These are phyloP conservation scores for Horisme vitalbata DNA, from an alignment of 2,888 invertebrate genomes.

Conservation along the genomic window DNA sequence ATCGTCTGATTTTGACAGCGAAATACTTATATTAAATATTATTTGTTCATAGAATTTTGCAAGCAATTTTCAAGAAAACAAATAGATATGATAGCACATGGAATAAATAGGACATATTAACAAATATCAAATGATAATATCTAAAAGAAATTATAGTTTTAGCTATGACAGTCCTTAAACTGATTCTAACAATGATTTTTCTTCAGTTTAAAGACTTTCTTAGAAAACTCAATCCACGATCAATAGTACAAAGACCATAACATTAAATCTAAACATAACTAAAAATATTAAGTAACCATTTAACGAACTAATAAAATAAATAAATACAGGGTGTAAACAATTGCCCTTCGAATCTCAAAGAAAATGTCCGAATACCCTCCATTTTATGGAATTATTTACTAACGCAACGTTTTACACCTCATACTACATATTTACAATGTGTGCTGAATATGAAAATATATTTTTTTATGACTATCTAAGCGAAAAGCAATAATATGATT, in stretches of 20 bases:
- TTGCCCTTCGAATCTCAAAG: constrained; percentile 43
- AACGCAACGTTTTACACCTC: constrained; percentile 68
- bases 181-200: too few species aligned
- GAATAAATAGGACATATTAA: too few species aligned
- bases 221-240: too few species aligned
- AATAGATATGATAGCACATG: background rate
- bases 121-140: too few species aligned
- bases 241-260: constrained; percentile 21
- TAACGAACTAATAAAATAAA: constrained; percentile 49
- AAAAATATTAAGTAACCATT: constrained; percentile 54
- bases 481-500: constrained; percentile 43
- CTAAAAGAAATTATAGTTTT: too few species aligned
- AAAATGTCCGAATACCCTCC: constrained; percentile 38
- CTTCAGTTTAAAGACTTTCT: too few species aligned
- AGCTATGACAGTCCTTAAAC: too few species aligned
- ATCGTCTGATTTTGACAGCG: background rate
- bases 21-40: too few species aligned
- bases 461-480: constrained; percentile 49
- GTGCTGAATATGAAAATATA: constrained; percentile 66
- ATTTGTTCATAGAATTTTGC: too few species aligned
- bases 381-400: constrained; percentile 57
- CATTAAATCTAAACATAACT: constrained; percentile 38
- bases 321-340: constrained; percentile 69
- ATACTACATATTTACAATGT: constrained; percentile 66
- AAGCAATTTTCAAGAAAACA: background rate